Conservation (phyloP, 2,797 vertebrate species). For the Tokudaia muenninki region DNA sequence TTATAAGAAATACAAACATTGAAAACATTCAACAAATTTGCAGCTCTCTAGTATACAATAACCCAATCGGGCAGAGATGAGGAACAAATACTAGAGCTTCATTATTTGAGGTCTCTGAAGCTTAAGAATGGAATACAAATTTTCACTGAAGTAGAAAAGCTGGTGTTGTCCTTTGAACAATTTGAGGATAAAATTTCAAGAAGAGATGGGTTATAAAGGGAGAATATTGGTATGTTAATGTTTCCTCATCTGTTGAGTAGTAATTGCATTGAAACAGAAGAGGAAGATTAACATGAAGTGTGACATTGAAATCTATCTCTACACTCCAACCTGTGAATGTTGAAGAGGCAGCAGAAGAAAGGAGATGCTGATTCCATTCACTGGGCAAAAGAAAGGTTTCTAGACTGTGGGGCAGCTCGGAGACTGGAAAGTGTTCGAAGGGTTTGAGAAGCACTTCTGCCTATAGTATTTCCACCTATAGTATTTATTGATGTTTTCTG, state of each 20-base stretch:
- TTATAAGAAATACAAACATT: neutral
- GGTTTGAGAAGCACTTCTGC: neutral
- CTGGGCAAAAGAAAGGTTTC: neutral
- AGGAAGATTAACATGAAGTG: neutral
- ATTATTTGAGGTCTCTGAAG: neutral
- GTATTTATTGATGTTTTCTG: neutral
- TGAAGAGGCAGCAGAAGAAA: neutral
- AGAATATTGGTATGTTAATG: neutral
- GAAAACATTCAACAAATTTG: neutral
- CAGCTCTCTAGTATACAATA: neutral
- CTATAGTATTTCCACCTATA: neutral
- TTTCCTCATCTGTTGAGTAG: neutral
- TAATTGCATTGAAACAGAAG: neutral
- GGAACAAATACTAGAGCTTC: neutral
- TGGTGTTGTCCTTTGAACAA: neutral
- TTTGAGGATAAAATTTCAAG: neutral
- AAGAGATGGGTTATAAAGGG: neutral
- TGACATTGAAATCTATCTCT: neutral
- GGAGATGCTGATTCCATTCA: neutral
- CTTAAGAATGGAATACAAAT: neutral
- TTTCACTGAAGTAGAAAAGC: neutral
- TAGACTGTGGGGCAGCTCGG: neutral
- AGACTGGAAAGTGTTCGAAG: neutral
- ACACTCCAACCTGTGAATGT: neutral
- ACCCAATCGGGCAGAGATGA: too few species aligned